Conservation (phyloP, 2,113 vertebrate species). For the Ictidomys tridecemlineatus region DNA sequence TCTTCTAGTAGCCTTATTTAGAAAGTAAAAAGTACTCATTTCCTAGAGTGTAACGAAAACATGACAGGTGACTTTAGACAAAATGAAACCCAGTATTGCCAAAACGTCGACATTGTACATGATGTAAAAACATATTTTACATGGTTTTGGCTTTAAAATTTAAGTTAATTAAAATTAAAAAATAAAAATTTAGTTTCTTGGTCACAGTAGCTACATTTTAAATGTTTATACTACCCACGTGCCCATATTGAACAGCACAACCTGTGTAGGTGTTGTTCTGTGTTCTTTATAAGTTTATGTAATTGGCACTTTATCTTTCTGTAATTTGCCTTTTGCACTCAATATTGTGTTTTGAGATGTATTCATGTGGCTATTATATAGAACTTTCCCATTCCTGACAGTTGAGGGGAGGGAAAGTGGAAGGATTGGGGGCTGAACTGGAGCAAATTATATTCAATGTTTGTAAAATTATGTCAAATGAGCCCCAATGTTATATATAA, state of each 20-base stretch:
- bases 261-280: background rate
- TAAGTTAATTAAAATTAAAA: constrained; percentile 41
- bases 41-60: background rate
- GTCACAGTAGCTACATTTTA: background rate
- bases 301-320: background rate
- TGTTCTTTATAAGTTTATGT: background rate
- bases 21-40: background rate
- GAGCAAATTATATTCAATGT: too few relatives aligned
- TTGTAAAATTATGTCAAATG: too few relatives aligned
- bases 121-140: background rate
- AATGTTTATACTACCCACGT: background rate
- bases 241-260: background rate
- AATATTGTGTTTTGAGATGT: background rate
- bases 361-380: background rate
- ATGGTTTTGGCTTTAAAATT: background rate
- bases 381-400: background rate
- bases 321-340: background rate
- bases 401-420: background rate
- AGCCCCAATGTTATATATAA: too few relatives aligned
- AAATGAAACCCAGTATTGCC: background rate
- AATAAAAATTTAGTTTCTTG: constrained; percentile 31
- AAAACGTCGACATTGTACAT: background rate
- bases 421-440: too few relatives aligned
- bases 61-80: background rate
- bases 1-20: background rate